Base-by-base conservation (phyloP, 2,888 invertebrate species). In the Subacronicta megacephala region DNA sequence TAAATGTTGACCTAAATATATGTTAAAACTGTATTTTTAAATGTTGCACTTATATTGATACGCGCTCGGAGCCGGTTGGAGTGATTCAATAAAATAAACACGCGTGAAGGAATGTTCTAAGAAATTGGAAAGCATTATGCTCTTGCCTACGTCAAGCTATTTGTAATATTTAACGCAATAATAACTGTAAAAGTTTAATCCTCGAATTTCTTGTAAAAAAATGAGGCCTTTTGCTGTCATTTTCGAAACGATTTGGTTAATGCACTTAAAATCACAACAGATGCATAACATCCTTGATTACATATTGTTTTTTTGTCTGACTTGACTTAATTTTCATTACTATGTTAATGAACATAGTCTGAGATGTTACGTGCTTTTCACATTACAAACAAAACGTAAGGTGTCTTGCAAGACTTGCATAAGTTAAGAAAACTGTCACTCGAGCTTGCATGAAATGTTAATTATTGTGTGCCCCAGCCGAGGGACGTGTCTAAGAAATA, bases 81-180 rank as follows among this genome's bases (percentile, higher is more conserved):
- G 81, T 79, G 68, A 71, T 83, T 83, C 71, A 74, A 80, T 82
- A 82, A 85, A 85, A 83, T 84, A 87, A 87, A 86, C 83, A 84
- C 74, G 81, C 87, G 87, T 87, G 85, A 81, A 82, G 80, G 84
- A 87, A 89, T 88, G 83, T 84, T 83, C 77, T 73, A 76, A 81
- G 80, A 82, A 83, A 85, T 89, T 87, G 82, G 85, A 87, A 87
- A 85, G 84, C 83, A 80, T 76, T 77, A 67, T 72, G 67, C 67
- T 77, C 13, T 54, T 61, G 7, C 70, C 71, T 77, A 73, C 77
- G 65, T 65, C 68, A 49, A 50, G 54, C 51, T 56, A 60, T 71
- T 72, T 65, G 57, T 72, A 66, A 65, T 76, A 78, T 72, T 73
- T 56, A 62, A 50, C 26, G 42, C 40, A 51, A 37, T 44, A 58